Base-by-base conservation (phyloP, 2,888 invertebrate genomes). In the Lumbricus terrestris region DNA sequence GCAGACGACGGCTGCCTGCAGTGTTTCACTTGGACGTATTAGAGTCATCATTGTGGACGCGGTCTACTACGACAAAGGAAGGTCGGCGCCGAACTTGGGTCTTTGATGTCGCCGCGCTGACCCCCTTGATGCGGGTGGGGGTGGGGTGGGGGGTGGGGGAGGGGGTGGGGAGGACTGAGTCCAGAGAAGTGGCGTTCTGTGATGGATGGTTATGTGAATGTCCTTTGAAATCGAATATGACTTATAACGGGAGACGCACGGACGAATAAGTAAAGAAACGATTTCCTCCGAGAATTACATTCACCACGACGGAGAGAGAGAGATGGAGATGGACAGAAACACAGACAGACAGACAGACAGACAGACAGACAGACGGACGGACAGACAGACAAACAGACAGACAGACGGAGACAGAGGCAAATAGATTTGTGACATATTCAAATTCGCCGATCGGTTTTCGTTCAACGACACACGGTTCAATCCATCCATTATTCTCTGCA, bases 211-310 rank as follows among this genome's bases (percentile, higher is more conserved):
- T 69, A 69, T 69, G 69, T 13, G 69, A n/a, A 69, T 69, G 69
- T 69, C 69, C 69, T 69, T 69, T n/a, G n/a, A 69, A 69, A 69
- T 69, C 69, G 69, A 69, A 69, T 69, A 69, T 69, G 69, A 69
- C 69, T 69, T 69, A 69, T 69, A 13, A 69, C 29, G 69, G n/a
- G 69, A 69, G 69, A 69, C 69, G 69, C 29, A 69, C n/a, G 69
- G n/a, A 69, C 11, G 69, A n/a, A n/a, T n/a, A n/a, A 11, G n/a
- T 1, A n/a, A n/a, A 69, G 29, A 11, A n/a, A 69, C 69, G 69
- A n/a, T 69, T 69, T n/a, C 69, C n/a, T n/a, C n/a, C 5, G 69
- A n/a, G 69, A n/a, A 69, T 69, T 69, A n/a, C 69, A 69, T 69
- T 29, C 69, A n/a, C 69, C 69, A n/a, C n/a, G n/a, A 69, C 69